Percentiles rank a stretch among this genome's conserved stretches.
Evolutionary conservation across 2,888 invertebrate species (phyloP).

Genomic region (Sarcophaga rosellei): DNA sequence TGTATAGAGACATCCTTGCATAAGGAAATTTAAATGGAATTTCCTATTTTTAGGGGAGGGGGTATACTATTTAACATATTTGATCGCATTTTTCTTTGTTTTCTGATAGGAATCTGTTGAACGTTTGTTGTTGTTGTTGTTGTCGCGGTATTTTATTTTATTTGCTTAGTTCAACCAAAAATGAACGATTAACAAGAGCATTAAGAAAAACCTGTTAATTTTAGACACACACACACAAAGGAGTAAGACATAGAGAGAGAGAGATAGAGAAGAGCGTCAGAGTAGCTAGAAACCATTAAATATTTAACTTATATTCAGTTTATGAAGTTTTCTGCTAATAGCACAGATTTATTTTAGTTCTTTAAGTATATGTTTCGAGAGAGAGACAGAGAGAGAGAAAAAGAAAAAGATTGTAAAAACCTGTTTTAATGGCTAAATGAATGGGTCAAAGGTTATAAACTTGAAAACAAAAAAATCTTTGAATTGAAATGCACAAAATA

Average conservation of each 20-base stretch:
- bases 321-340: background rate
- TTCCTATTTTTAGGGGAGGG: too few species aligned
- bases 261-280: background rate
- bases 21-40: too few species aligned
- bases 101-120: background rate
- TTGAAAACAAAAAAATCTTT: constrained; percentile 44
- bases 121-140: too few species aligned
- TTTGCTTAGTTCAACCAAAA: background rate
- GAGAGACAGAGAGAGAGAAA: too few species aligned
- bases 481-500: constrained; percentile 31
- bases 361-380: background rate
- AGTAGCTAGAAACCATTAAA: background rate
- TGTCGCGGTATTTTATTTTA: too few species aligned
- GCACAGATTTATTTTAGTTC: background rate
- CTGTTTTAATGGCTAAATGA: constrained; percentile 18
- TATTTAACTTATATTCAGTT: background rate
- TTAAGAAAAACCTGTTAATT: too few species aligned
- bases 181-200: background rate
- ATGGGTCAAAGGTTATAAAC: constrained; percentile 66
- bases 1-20: too few species aligned
- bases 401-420: background rate
- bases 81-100: background rate
- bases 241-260: background rate
- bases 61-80: too few species aligned
- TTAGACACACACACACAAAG: too few species aligned